Base-by-base conservation (phyloP, 2,113 vertebrate genomes). In the Sialia sialis region DNA sequence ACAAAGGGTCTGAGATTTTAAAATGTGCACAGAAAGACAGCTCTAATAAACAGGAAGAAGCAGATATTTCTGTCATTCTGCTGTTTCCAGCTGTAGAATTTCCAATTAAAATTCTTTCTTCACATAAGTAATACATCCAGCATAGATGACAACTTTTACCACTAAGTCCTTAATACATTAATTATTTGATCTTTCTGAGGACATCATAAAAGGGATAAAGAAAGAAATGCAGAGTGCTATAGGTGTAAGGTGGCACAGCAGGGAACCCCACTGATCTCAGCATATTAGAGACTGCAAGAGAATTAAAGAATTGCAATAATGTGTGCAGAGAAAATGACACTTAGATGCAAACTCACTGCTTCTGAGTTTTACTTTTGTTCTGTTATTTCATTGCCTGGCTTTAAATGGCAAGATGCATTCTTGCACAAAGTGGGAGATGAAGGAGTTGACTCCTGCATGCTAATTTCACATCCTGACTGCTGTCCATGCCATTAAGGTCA, bases 151-250 rank as follows among this genome's bases (percentile, higher is more conserved):
- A 92, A 91, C 95, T 94, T 97, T 84, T 92, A 48, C 59, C 55
- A 91, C 5, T 6, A 92, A 87, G 83, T 95, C 90, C 92, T 97
- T 97, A 97, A 96, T 96, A 58, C 30, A 62, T 91, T 97, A 97
- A 97, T 92, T 84, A 95, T 97, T 96, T 97, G 95, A 97, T 98
- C 95, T 97, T 97, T 96, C 90, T 85, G 87, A 87, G 90, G 74
- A 84, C 38, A 39, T 72, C 90, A 70, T 90, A 66, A 94, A 96
- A 96, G 80, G 36, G 48, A 41, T 8, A 26, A 55, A 77, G 92
- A 92, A 69, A 86, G 69, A 87, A 93, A 74, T 30, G 76, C 32
- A 79, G 78, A 54, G 67, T 84, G 88, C 52, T 91, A 93, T 87
- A 96, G 94, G 90, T 96, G 80, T 69, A 96, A 96, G 93, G 94